Conservation (phyloP, 2,888 invertebrate species). For the Colostygia pectinataria region DNA sequence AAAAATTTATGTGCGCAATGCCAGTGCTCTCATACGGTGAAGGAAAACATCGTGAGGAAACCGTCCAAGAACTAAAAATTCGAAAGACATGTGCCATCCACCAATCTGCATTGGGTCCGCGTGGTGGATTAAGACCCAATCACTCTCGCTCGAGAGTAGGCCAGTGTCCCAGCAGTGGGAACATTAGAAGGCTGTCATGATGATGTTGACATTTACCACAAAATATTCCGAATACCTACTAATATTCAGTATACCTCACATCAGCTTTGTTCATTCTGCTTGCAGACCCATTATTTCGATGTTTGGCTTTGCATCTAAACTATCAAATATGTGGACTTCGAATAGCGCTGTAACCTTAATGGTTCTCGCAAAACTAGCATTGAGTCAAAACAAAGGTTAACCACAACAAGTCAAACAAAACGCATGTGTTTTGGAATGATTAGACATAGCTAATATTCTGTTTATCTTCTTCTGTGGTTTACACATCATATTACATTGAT, state of each 20-base stretch:
- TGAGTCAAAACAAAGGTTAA: constrained; percentile 38
- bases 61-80: no score
- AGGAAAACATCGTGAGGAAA: no score
- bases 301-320: constrained; percentile 19
- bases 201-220: constrained; percentile 11
- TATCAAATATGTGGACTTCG: constrained; percentile 18
- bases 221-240: constrained; percentile 6
- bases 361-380: constrained; percentile 41
- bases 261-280: constrained; percentile 12
- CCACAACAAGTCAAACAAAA: constrained; percentile 35
- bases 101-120: no score
- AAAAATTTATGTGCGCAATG: no score
- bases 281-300: constrained; percentile 9
- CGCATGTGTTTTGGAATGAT: constrained; percentile 17
- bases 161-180: no score
- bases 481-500: no score
- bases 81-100: no score
- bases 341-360: constrained; percentile 33
- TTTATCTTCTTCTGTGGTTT: no score
- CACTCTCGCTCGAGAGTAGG: no score
- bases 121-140: no score
- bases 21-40: no score
- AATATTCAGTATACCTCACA: neutral
- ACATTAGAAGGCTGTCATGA: no score
- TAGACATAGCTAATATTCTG: neutral